phyloP scores from a whole-genome alignment of 1,140 invertebrate species.

The Plectrocnemia conspersa region DNA sequence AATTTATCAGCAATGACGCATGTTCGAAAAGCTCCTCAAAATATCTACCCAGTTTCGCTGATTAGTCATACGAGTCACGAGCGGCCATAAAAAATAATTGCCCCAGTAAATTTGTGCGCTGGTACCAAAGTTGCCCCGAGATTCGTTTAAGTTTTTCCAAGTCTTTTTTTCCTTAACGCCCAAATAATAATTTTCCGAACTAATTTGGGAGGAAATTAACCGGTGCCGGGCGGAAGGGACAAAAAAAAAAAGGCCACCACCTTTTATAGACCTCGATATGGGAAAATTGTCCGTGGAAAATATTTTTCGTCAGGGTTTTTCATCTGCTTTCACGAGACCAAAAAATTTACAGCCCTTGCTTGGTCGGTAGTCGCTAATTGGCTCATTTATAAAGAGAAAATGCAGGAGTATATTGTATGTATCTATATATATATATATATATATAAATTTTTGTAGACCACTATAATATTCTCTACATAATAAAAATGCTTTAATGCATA shows the following conservation, averaged over 20 bases:
- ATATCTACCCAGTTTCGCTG: neutral
- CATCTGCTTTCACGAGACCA: too few species aligned
- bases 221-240: constrained; percentile 3
- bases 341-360: too few species aligned
- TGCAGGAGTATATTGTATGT: too few species aligned
- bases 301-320: constrained; percentile 6
- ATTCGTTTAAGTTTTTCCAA: constrained; percentile 10
- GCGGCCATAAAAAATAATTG: constrained; percentile 10
- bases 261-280: neutral
- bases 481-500: too few species aligned
- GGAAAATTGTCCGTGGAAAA: constrained; percentile 4
- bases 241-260: constrained; percentile 1
- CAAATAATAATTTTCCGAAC: constrained; percentile 12
- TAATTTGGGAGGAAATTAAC: constrained; percentile 10
- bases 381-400: too few species aligned
- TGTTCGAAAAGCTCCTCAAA: too few species aligned
- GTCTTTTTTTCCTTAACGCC: constrained; percentile 11
- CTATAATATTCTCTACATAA: too few species aligned
- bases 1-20: too few species aligned
- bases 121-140: neutral
- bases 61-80: constrained; percentile 4
- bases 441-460: too few species aligned
- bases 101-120: neutral
- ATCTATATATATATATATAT: too few species aligned
- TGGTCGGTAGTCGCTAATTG: too few species aligned